Conservation (phyloP, 2,113 vertebrate species). For the Nycticryphes semicollaris region DNA sequence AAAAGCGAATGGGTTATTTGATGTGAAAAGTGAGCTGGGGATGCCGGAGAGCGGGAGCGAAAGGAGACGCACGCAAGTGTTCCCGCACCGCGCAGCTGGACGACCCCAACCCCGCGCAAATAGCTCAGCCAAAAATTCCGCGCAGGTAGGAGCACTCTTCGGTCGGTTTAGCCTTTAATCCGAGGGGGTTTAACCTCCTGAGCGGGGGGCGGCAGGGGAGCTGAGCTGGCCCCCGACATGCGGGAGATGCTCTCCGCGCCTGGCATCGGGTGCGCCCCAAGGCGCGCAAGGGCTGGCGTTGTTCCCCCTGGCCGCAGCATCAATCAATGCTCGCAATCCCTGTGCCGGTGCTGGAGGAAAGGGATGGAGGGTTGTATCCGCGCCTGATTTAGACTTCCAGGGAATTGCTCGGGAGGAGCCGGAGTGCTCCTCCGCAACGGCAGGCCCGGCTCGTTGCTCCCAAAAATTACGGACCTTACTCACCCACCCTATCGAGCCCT, state of each 20-base stretch:
- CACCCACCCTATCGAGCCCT: not conserved
- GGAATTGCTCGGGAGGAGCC: not conserved
- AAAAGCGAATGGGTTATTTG: conserved; percentile 51
- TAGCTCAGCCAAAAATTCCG: not conserved
- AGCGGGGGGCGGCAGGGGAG: not conserved
- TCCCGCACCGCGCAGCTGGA: not conserved
- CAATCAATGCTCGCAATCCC: not conserved
- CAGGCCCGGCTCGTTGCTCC: not conserved
- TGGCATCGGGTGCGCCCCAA: not conserved
- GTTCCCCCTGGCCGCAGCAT: not conserved
- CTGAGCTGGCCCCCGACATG: not conserved
- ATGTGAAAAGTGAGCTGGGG: conserved; percentile 60
- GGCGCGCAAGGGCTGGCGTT: not conserved
- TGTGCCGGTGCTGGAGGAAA: not conserved
- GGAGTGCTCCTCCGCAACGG: not conserved
- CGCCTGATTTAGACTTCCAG: not conserved
- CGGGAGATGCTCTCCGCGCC: not conserved
- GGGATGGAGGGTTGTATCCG: not conserved
- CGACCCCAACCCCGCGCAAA: not conserved
- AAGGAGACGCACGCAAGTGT: not conserved
- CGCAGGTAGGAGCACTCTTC: conserved; percentile 21
- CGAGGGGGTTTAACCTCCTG: not conserved
- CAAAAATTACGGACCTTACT: not conserved
- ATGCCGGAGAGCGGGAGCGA: not conserved
- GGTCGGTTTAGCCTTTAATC: not conserved